Percentiles rank a stretch among this genome's conserved stretches.
Evolutionary conservation across 2,888 invertebrate species (phyloP).

Genomic region (Leptopterna dolabrata): DNA sequence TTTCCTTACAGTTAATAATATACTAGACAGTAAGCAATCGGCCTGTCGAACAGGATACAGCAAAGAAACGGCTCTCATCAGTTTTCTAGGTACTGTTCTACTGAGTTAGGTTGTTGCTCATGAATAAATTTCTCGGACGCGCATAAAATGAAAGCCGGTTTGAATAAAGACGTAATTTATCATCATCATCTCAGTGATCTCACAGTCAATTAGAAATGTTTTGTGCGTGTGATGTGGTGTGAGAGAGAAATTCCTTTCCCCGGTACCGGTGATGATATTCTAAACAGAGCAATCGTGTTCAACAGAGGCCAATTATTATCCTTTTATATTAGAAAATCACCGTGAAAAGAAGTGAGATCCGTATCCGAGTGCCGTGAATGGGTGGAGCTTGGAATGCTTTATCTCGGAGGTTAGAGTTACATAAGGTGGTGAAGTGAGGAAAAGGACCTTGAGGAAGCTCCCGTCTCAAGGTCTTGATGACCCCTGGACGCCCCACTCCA

Average conservation of each 20-base stretch:
- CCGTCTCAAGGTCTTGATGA: conserved; percentile 29
- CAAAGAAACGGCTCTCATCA: too few relatives aligned
- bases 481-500: not conserved
- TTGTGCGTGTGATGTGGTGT: not conserved
- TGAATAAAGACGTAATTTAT: too few relatives aligned
- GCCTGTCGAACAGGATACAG: too few relatives aligned
- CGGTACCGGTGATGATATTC: not conserved
- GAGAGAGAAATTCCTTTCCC: not conserved
- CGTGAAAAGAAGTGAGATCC: not conserved
- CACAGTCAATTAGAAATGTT: not conserved
- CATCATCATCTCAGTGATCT: too few relatives aligned
- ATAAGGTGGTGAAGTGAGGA: conserved; percentile 8
- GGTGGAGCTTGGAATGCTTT: not conserved
- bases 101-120: too few relatives aligned
- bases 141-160: too few relatives aligned
- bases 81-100: too few relatives aligned
- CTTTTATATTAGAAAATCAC: not conserved
- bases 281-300: not conserved
- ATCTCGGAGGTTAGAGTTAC: not conserved
- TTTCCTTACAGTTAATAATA: too few relatives aligned
- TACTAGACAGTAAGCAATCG: too few relatives aligned
- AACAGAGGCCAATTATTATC: not conserved
- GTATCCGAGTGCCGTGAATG: conserved; percentile 2
- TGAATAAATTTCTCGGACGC: too few relatives aligned
- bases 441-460: conserved; percentile 5